A percentile compares a stretch with the other conserved stretches of the same genome.
These are phyloP conservation scores for Eristalis arbustorum DNA, from an alignment of 2,888 invertebrate species.

Conservation along the genomic window DNA sequence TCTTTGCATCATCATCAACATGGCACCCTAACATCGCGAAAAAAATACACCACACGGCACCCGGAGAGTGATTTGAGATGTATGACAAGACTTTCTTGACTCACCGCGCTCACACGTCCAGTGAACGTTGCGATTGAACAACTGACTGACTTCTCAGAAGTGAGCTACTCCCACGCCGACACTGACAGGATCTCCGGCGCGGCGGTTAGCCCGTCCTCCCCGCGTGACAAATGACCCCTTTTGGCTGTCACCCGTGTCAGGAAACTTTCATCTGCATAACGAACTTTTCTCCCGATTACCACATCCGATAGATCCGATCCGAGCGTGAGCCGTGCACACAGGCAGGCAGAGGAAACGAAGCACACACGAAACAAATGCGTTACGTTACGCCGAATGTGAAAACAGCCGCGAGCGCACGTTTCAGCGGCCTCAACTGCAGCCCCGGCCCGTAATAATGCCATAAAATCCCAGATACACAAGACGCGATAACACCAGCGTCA, in stretches of 20 bases:
- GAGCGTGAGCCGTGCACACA: not conserved
- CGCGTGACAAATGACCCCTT: conserved; percentile 15
- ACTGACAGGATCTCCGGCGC: not conserved
- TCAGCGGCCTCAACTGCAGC: conserved; percentile 8
- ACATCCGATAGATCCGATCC: conserved; percentile 23
- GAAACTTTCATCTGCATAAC: conserved; percentile 42
- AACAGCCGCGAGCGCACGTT: conserved; percentile 21
- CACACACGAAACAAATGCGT: conserved; percentile 52
- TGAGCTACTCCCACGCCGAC: not conserved
- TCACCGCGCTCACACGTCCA: not conserved
- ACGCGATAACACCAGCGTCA: conserved; percentile 39
- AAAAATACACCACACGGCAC: not conserved
- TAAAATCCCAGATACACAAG: conserved; percentile 60
- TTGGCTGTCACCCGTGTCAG: conserved; percentile 34
- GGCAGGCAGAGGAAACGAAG: not conserved
- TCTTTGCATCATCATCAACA: not conserved
- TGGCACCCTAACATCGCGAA: not conserved
- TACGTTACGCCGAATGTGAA: conserved; percentile 43
- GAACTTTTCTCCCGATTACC: conserved; percentile 34
- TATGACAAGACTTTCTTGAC: not conserved
- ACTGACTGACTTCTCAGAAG: not conserved
- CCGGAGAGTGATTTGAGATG: not conserved
- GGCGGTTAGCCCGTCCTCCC: not conserved
- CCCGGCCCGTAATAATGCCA: conserved; percentile 55
- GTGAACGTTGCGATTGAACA: not conserved